Evolutionary conservation across 2,797 vertebrate genomes (phyloP), one percentile per base, ranked within the genome.

Genomic region (Bradypodion pumilum): DNA sequence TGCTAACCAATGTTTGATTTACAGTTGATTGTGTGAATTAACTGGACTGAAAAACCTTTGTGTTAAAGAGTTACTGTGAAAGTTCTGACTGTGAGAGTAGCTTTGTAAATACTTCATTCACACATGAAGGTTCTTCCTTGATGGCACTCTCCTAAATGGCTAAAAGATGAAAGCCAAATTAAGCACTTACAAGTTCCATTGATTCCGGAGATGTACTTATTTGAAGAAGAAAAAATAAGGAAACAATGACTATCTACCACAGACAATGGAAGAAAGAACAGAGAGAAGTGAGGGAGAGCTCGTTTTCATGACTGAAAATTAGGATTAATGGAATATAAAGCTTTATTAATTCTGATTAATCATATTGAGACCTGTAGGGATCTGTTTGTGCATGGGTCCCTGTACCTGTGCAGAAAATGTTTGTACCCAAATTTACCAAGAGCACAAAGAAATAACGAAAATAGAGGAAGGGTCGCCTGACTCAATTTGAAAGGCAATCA

Each of bases 401-500:
- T 52, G 52, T 29, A 21, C 27, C 25, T 44, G 37, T 10, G 29
- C 46, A 62, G 37, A n/a, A 40, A 13, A 72, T 29, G 72, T 10
- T 60, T 72, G 79, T 81, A 44, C 9, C 35, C 27, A 4, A 5
- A 65, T 70, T 73, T 84, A 7, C 23, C n/a, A 25, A 70, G 35
- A 8, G n/a, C 42, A 65, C 10, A 23, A 29, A 19, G 65, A 4
- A 74, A 37, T 75, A 84, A 74, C 52, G 75, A 46, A 74, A 25
- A 25, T 46, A 56, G 83, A 81, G 29, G 46, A 86, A 78, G 52
- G 21, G 27, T 35, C 73, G 70, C 42, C 59, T 7, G 8, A 80
- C 85, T 80, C 74, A 76, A 80, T 44, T 81, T 13, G 75, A 90
- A 88, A 89, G 44, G 29, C 84, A 78, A 59, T 80, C 85, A 83